These are phyloP conservation scores for Papilio aristodemus DNA, from an alignment of 1,140 invertebrate species.

Conservation along the genomic window DNA sequence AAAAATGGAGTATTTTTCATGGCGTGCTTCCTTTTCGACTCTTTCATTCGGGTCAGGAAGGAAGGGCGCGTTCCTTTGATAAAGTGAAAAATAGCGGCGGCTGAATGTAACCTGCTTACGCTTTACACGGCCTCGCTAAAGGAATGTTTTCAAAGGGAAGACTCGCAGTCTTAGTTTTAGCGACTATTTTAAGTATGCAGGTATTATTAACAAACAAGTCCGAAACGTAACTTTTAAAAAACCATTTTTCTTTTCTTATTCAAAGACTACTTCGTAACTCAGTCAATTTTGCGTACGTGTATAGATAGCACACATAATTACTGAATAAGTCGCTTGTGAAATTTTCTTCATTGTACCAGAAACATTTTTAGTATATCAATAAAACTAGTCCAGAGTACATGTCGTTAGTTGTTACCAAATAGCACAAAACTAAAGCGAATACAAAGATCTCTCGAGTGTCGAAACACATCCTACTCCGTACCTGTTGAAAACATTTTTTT, in stretches of 20 bases:
- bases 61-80: conserved; percentile 70
- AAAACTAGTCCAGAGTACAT: background rate
- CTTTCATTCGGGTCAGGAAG: conserved; percentile 67
- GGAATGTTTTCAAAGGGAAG: conserved; percentile 26
- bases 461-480: conserved; percentile 20
- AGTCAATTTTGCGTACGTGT: no score
- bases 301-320: no score
- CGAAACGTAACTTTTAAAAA: no score
- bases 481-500: conserved; percentile 33
- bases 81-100: conserved; percentile 71
- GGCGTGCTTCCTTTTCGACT: conserved; percentile 65
- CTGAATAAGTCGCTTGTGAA: no score
- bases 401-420: background rate
- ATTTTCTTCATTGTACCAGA: no score
- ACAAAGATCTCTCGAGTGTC: conserved; percentile 13
- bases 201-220: no score
- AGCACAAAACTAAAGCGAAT: background rate
- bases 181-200: background rate
- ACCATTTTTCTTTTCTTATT: no score
- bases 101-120: conserved; percentile 56
- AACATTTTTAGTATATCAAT: no score
- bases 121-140: conserved; percentile 27
- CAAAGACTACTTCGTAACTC: no score
- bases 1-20: conserved; percentile 61
- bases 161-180: conserved; percentile 16